Evolutionary conservation across 23 tunicate species (phyloP).

Genomic region (Phallusia fumigata): DNA sequence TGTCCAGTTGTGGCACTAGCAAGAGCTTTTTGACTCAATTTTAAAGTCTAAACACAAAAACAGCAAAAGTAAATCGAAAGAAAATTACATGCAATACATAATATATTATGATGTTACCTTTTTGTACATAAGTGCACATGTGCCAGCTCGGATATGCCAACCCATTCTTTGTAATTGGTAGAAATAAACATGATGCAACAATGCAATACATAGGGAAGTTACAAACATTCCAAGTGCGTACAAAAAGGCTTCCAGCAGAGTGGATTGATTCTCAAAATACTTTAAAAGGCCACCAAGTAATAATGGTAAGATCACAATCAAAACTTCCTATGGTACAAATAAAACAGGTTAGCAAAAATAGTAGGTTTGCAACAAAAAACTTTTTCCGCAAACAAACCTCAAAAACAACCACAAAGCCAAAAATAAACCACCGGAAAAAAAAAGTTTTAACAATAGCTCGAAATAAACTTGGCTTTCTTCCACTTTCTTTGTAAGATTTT

Average conservation of each 20-base stretch:
- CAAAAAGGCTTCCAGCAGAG: conserved; percentile 29
- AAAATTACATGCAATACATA: neutral
- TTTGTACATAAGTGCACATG: conserved; percentile 85
- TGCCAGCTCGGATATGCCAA: conserved; percentile 67
- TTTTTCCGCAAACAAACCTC: neutral
- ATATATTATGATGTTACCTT: conserved; percentile 34
- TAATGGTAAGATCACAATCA: conserved; percentile 21
- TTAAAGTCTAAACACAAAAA: conserved; percentile 43
- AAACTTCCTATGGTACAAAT: conserved; percentile 28
- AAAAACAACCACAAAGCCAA: conserved; percentile 12
- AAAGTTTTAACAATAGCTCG: conserved; percentile 22
- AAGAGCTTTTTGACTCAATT: conserved; percentile 63
- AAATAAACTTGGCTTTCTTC: conserved; percentile 33
- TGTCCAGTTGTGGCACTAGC: conserved; percentile 67
- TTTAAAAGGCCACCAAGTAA: conserved; percentile 32
- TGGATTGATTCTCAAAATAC: conserved; percentile 33
- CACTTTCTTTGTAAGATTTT: neutral
- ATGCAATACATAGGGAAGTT: neutral
- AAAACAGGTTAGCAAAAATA: no score
- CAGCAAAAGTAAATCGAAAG: neutral
- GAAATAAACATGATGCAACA: conserved; percentile 28
- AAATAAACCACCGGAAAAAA: conserved; percentile 1
- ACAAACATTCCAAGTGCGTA: conserved; percentile 45
- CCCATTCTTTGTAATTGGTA: conserved; percentile 42
- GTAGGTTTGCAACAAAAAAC: neutral